Evolutionary conservation across 1,140 invertebrate species (phyloP).

Genomic region (Calycopis cecrops): DNA sequence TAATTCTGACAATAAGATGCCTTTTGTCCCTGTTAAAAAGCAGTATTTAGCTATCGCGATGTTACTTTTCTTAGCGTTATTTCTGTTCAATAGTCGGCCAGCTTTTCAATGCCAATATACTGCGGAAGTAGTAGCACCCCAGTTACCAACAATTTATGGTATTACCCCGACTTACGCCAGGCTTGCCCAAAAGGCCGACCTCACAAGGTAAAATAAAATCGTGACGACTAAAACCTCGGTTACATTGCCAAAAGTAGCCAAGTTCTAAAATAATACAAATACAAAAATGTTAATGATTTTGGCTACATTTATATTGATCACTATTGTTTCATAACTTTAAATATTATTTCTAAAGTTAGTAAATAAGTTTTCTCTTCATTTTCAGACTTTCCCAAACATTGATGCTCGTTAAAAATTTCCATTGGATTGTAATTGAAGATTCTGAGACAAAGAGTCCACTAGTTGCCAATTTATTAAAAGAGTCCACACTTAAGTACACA

Average conservation of each 20-base stretch:
- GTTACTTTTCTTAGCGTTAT: conserved; percentile 63
- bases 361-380: conserved; percentile 27
- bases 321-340: no score
- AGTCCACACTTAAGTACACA: conserved; percentile 84
- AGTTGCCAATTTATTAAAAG: conserved; percentile 87
- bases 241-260: conserved; percentile 20
- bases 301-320: not conserved
- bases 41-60: conserved; percentile 66
- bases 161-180: conserved; percentile 95
- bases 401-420: conserved; percentile 89
- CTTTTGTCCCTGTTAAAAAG: conserved; percentile 67
- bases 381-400: conserved; percentile 91
- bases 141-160: conserved; percentile 85
- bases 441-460: conserved; percentile 83
- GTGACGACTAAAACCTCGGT: conserved; percentile 57
- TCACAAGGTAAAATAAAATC: conserved; percentile 81
- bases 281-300: not conserved
- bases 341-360: no score
- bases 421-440: conserved; percentile 98
- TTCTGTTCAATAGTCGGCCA: conserved; percentile 62
- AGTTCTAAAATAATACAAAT: conserved; percentile 20
- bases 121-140: conserved; percentile 52
- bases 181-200: conserved; percentile 95
- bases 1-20: conserved; percentile 54
- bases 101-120: conserved; percentile 63